A percentile compares a stretch with the other conserved stretches of the same genome.
phyloP scores from a whole-genome alignment of 2,888 invertebrate species.

The Cryptus viduatorius region DNA sequence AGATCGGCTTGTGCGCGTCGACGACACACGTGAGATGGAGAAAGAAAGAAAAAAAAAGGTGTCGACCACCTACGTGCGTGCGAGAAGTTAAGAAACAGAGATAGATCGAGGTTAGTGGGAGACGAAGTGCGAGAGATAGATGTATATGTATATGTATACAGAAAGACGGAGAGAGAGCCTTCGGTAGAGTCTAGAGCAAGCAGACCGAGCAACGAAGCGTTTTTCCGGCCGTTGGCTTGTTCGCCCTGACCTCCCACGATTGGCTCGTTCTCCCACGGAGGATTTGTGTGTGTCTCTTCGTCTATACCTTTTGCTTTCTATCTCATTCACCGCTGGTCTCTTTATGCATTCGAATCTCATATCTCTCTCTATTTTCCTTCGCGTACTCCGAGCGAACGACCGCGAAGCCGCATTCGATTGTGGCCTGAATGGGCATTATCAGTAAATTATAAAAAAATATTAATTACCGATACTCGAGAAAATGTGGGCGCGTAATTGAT shows the following conservation, averaged over 20 bases:
- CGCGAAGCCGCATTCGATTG: neutral
- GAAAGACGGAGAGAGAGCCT: constrained; percentile 1
- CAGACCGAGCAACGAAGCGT: constrained; percentile 33
- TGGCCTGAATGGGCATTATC: neutral
- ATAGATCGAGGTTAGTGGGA: neutral
- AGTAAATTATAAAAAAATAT: neutral
- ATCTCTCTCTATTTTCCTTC: neutral
- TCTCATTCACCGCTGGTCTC: constrained; percentile 10
- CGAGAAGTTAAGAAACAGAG: constrained; percentile 41
- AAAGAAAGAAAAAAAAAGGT: constrained; percentile 27
- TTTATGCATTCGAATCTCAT: constrained; percentile 64
- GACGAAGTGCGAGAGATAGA: no score
- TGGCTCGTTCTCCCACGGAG: constrained; percentile 61
- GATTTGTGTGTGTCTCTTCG: constrained; percentile 30
- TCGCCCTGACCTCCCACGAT: constrained; percentile 65
- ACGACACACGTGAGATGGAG: constrained; percentile 1
- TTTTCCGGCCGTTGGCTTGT: constrained; percentile 54
- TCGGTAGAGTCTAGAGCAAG: constrained; percentile 31
- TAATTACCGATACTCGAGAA: no score
- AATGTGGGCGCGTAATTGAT: no score
- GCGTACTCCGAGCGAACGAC: neutral
- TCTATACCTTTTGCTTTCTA: neutral
- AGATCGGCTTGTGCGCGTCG: neutral
- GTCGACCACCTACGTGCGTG: constrained; percentile 47
- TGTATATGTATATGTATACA: neutral